Evolutionary conservation across 2,797 vertebrate genomes (phyloP).

Genomic region (Pristis pectinata): DNA sequence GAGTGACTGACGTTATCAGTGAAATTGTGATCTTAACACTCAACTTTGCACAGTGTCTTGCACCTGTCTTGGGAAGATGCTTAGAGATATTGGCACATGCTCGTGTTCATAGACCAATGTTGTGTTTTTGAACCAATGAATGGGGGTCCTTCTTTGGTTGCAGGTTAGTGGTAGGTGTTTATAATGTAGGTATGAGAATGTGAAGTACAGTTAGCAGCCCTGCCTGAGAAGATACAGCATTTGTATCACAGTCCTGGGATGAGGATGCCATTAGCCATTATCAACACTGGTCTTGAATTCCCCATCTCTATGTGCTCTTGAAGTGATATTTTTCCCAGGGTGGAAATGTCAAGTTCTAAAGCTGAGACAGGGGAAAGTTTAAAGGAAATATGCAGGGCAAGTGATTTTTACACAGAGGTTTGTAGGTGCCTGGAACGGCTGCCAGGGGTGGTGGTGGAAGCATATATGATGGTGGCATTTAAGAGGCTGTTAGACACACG

Average conservation of each 20-base stretch:
- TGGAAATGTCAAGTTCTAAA: no score
- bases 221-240: not conserved
- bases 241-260: not conserved
- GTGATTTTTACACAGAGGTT: no score
- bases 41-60: not conserved
- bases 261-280: not conserved
- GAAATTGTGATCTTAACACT: not conserved
- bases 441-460: no score
- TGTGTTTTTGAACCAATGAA: not conserved
- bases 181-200: not conserved
- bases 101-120: not conserved
- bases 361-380: no score
- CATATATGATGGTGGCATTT: no score
- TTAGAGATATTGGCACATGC: not conserved
- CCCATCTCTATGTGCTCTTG: not conserved
- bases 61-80: not conserved
- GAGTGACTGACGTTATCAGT: not conserved
- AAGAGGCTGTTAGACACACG: no score
- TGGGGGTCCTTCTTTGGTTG: not conserved
- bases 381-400: no score
- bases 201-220: not conserved
- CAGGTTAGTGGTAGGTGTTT: not conserved
- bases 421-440: no score
- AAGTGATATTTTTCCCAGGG: not conserved
- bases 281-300: not conserved